Conservation (phyloP, 2,113 vertebrate genomes). For the Circaetus cinerascens region DNA sequence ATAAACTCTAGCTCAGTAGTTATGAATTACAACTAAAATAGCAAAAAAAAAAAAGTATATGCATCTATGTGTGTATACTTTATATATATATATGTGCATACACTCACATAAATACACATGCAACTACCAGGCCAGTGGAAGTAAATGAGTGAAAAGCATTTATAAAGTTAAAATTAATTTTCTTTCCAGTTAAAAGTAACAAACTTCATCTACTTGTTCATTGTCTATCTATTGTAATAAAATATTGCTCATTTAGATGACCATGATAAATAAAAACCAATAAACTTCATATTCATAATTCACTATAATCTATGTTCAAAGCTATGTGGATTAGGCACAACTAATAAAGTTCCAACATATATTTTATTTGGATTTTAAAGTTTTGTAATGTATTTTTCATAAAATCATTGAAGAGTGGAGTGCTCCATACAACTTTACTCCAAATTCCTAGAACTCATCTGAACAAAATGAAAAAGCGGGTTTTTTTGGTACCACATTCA, state of each 20-base stretch:
- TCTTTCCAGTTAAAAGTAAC: constrained; percentile 31
- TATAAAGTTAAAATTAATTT: not conserved
- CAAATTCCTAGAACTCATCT: not conserved
- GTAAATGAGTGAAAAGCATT: not conserved
- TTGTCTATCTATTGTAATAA: constrained; percentile 41
- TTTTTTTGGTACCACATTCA: not conserved
- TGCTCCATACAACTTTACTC: not conserved
- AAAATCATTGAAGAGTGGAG: not conserved
- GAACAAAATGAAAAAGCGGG: not conserved
- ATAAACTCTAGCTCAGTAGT: constrained; percentile 44
- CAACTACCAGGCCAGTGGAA: not conserved
- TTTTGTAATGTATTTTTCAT: not conserved
- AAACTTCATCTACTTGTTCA: constrained; percentile 35
- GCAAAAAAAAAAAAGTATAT: not conserved
- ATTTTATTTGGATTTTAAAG: not conserved
- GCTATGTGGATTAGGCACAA: not conserved
- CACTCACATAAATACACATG: not conserved
- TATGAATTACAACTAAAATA: constrained; percentile 51
- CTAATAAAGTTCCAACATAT: not conserved
- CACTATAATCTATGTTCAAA: constrained; percentile 39
- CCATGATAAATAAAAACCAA: constrained; percentile 10
- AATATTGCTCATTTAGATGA: constrained; percentile 49
- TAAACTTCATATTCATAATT: constrained; percentile 33
- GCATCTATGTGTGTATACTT: not conserved
- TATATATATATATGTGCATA: not conserved